Evolutionary conservation across 2,113 vertebrate species (phyloP).

Genomic region (Catharus bicknelli): DNA sequence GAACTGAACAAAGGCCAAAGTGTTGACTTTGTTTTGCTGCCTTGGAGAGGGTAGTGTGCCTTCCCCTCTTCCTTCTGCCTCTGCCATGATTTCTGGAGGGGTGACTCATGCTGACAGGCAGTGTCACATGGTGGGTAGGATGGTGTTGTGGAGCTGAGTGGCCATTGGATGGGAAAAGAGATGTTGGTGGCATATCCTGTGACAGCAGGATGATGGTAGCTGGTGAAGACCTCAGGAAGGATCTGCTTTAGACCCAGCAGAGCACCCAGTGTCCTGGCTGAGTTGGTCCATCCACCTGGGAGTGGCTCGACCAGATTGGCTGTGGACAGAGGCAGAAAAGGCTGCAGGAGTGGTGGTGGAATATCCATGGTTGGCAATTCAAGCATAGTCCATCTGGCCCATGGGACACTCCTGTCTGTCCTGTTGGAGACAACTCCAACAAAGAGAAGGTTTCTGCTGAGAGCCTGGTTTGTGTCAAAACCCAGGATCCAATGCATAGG

Average conservation of each 20-base stretch:
- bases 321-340: not conserved
- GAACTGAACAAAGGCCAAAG: not conserved
- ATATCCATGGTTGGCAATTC: not conserved
- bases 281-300: not conserved
- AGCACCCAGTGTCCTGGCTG: not conserved
- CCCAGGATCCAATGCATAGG: not conserved
- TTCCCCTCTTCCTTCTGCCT: not conserved
- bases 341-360: not conserved
- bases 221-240: not conserved
- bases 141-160: not conserved
- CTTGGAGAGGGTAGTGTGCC: not conserved
- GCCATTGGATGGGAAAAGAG: fast-evolving
- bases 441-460: not conserved
- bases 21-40: not conserved
- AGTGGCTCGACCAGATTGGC: not conserved
- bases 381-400: not conserved
- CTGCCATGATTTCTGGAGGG: not conserved
- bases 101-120: not conserved
- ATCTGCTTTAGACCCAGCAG: not conserved
- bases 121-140: not conserved
- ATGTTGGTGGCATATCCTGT: not conserved
- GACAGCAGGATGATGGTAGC: fast-evolving
- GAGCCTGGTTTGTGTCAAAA: not conserved
- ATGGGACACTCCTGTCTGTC: not conserved
- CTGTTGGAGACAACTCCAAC: not conserved